Conservation (phyloP, 2,797 vertebrate genomes). For the Sarcoramphus papa region DNA sequence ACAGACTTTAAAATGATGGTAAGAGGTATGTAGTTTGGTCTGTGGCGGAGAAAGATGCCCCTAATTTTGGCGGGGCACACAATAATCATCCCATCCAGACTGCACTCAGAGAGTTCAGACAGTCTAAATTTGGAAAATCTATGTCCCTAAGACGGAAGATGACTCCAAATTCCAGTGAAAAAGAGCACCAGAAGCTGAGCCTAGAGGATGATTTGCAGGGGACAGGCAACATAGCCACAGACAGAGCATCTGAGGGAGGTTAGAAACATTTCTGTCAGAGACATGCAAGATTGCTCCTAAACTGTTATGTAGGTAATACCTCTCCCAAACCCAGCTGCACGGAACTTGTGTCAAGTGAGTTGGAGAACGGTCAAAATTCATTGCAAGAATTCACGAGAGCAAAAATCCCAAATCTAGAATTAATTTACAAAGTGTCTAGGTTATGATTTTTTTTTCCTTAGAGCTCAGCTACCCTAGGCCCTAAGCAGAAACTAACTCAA, state of each 20-base stretch:
- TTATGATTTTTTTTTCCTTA: neutral
- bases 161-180: neutral
- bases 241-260: neutral
- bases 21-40: neutral
- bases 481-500: neutral
- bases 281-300: neutral
- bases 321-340: neutral
- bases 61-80: neutral
- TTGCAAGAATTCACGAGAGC: neutral
- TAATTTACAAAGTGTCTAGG: neutral
- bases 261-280: neutral
- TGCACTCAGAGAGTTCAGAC: neutral
- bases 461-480: neutral
- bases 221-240: neutral
- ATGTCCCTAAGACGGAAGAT: neutral
- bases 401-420: neutral
- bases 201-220: neutral
- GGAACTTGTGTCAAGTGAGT: neutral
- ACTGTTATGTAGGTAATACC: rapidly evolving
- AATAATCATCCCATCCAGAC: neutral
- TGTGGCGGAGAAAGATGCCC: neutral
- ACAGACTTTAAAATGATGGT: neutral
- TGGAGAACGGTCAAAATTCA: neutral
- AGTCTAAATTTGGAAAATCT: neutral
- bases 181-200: neutral